Evolutionary conservation across 2,797 vertebrate species (phyloP), one percentile per base, ranked within the genome.

Genomic region (Chaenodraco wilsoni): DNA sequence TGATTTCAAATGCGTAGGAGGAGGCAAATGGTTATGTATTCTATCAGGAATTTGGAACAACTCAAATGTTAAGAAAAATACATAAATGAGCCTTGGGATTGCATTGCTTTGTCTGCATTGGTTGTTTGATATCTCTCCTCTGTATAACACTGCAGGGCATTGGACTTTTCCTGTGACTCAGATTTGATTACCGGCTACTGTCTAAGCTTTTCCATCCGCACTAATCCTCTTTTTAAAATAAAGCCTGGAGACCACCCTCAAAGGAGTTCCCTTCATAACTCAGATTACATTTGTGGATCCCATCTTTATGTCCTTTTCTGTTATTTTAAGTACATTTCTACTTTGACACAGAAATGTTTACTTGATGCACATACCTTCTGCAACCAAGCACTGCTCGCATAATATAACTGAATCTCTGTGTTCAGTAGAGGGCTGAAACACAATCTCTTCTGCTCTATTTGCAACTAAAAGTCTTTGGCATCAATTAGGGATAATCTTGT

Each of bases 401-500:
- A 55, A 62, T 69, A 56, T 50, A 74, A 76, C 76, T 72, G 45
- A 76, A 66, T 64, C 72, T 69, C 41, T 72, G 63, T 76, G 73
- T 48, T 84, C 76, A 71, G 62, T 52, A 67, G 59, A 75, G 76
- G 77, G 70, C 65, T 61, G 37, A 68, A 67, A 62, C 56, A 33
- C 71, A 86, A 83, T 89, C 81, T 84, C 77, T 65, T 67, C 65
- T 15, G 82, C 69, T 88, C 83, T 82, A 73, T 62, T 64, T 85
- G 83, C 83, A 92, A 81, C 76, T 73, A 68, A 81, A 90, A 88
- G 87, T 89, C 91, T 87, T 87, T 91, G 89, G 84, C 87, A 89
- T 92, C 92, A 92, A 92, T 93, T 92, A 93, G 76, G 79, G 81
- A 91, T 90, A 88, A 90, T 91, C 89, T 91, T 85, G 87, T 91